These are phyloP conservation scores for Caenorhabditis briggsae DNA, from an alignment of 1,140 invertebrate genomes.

Conservation along the genomic window DNA sequence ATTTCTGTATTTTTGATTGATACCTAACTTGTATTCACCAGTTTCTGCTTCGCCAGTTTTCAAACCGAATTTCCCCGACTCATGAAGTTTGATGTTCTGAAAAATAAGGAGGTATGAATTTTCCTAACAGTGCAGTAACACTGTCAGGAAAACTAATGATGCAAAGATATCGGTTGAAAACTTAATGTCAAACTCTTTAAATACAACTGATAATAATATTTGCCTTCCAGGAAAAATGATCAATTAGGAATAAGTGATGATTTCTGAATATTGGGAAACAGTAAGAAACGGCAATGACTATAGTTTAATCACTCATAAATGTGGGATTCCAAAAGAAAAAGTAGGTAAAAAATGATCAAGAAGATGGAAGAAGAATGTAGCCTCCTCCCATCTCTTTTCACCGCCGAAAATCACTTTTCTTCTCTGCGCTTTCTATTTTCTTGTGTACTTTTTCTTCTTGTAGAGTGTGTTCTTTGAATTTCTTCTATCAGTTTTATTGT, in stretches of 20 bases:
- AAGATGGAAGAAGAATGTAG: slow-evolving; percentile 4
- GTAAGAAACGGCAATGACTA: not conserved
- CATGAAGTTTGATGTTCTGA: not conserved
- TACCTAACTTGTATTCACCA: not conserved
- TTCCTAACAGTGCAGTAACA: no score
- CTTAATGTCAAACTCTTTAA: not conserved
- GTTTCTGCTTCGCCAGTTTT: not conserved
- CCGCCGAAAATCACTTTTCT: slow-evolving; percentile 48
- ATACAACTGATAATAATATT: not conserved
- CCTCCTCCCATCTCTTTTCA: slow-evolving; percentile 15
- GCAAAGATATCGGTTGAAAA: not conserved
- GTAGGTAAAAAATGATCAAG: not conserved
- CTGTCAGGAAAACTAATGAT: not conserved
- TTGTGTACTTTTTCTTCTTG: slow-evolving; percentile 4
- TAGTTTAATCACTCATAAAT: no score
- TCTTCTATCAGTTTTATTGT: not conserved
- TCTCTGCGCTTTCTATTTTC: slow-evolving; percentile 15
- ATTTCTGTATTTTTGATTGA: not conserved
- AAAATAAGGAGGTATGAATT: not conserved
- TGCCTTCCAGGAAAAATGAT: not conserved
- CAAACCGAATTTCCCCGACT: not conserved
- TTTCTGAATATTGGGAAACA: not conserved
- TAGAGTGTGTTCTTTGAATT: slow-evolving; percentile 31
- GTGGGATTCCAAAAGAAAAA: not conserved
- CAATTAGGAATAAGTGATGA: not conserved